Evolutionary conservation across 1,140 invertebrate species (phyloP), one percentile per base, ranked within the genome.

Genomic region (Gonatopus flavifemur): DNA sequence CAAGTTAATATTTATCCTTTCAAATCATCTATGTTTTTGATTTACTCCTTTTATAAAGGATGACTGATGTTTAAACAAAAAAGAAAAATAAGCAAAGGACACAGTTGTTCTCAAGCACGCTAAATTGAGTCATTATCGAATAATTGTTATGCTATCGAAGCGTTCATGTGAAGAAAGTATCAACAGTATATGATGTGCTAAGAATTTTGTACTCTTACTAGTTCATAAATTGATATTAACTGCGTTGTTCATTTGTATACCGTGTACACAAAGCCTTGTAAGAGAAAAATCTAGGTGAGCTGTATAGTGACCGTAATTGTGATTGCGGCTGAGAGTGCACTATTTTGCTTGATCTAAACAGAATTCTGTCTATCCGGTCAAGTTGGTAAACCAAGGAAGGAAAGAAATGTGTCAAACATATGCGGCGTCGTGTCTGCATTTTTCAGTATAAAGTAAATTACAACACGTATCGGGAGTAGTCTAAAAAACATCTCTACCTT

Each of bases 1-100:
- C 76, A 79, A 78, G 77, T 78, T 69, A 74, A 77, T 65, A 68
- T 68, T 75, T 74, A 74, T 72, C 59, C 66, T 72, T 72, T 66
- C n/a, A 68, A 69, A 74, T 69, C 58, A 67, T 52, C 58, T 72
- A 67, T 62, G 63, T 73, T 74, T 68, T 70, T 73, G 38, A 74
- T 73, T 72, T 68, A 69, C 67, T 72, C 64, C 67, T 73, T 72
- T 64, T 64, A 60, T 69, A 69, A 70, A 67, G 61, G 64, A 67
- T 65, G 51, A 74, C 66, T 70, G 64, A 57, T 66, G 63, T 72
- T 70, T 66, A 70, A 70, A 50, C n/a, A n/a, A n/a, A n/a, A n/a
- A n/a, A n/a, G n/a, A n/a, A n/a, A n/a, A n/a, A n/a, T n/a, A n/a
- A n/a, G n/a, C n/a, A n/a, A 59, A 57, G 49, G 66, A 66, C 59